Percentiles rank a stretch among this genome's conserved stretches.
These are phyloP conservation scores for Sardinella longiceps DNA, from an alignment of 2,797 vertebrate genomes.

Conservation along the genomic window DNA sequence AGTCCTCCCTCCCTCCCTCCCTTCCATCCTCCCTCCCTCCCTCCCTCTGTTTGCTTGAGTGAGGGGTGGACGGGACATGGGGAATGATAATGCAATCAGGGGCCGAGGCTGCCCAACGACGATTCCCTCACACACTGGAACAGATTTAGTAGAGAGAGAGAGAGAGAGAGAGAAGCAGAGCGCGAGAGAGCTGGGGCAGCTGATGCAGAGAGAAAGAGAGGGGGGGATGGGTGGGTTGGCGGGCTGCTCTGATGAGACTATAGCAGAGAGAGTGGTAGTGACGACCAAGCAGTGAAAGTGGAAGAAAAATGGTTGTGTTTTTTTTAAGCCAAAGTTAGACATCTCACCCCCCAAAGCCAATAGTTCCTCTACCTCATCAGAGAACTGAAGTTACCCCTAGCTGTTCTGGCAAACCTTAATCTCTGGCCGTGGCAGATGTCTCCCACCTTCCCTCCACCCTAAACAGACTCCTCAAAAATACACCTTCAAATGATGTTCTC, in stretches of 20 bases:
- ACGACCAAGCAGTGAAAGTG: neutral
- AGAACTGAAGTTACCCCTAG: constrained; percentile 22
- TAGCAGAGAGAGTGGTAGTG: neutral
- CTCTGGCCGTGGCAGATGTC: neutral
- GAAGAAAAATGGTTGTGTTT: neutral
- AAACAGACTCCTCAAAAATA: neutral
- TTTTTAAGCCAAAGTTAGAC: constrained; percentile 13
- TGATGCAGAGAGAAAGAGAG: constrained; percentile 2
- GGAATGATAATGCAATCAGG: constrained; percentile 48
- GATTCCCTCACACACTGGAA: neutral
- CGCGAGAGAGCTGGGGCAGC: too few relatives aligned
- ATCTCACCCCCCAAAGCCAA: constrained; percentile 31
- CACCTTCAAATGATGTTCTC: neutral
- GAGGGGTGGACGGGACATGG: neutral
- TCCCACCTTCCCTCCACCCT: neutral
- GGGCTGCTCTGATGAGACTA: neutral
- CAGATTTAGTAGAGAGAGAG: neutral
- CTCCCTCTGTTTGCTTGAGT: neutral
- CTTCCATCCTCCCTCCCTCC: neutral
- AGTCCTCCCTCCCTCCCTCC: constrained; percentile 24
- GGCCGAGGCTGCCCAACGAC: constrained; percentile 19
- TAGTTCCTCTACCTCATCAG: neutral
- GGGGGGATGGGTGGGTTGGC: too few relatives aligned
- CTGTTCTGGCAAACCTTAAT: constrained; percentile 5
- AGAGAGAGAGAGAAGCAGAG: too few relatives aligned